Percentiles rank a stretch among this genome's conserved stretches.
These are phyloP conservation scores for Enteromius unitaeniatus DNA, from an alignment of 2,797 vertebrate genomes.

Conservation along the genomic window DNA sequence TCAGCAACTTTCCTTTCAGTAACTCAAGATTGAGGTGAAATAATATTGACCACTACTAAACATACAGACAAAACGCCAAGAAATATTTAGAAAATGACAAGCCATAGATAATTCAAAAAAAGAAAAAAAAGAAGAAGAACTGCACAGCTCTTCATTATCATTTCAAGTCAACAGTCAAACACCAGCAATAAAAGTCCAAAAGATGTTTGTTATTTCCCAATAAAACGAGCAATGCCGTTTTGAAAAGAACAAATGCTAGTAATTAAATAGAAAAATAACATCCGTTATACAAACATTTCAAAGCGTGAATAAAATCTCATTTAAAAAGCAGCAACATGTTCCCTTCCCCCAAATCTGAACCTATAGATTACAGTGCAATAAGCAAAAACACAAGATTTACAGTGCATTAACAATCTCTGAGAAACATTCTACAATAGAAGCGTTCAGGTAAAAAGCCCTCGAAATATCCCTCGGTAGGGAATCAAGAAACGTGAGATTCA, in stretches of 20 bases:
- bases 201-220: neutral
- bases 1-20: neutral
- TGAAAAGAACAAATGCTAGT: neutral
- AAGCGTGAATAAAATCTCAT: neutral
- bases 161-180: neutral
- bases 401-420: neutral
- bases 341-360: neutral
- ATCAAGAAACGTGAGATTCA: neutral
- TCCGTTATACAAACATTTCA: neutral
- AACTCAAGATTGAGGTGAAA: neutral
- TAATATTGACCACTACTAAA: neutral
- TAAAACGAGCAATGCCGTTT: neutral
- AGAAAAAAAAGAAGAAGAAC: neutral
- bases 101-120: neutral
- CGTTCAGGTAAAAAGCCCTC: conserved; percentile 13
- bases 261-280: conserved; percentile 7
- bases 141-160: neutral
- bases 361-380: conserved; percentile 3
- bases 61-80: neutral
- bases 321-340: neutral
- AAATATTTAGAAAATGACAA: neutral
- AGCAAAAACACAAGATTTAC: neutral
- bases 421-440: neutral
- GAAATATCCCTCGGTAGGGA: conserved; percentile 13
- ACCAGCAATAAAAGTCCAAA: neutral